Evolutionary conservation across 2,797 vertebrate genomes (phyloP).

Genomic region (Crocodylus rhombifer): DNA sequence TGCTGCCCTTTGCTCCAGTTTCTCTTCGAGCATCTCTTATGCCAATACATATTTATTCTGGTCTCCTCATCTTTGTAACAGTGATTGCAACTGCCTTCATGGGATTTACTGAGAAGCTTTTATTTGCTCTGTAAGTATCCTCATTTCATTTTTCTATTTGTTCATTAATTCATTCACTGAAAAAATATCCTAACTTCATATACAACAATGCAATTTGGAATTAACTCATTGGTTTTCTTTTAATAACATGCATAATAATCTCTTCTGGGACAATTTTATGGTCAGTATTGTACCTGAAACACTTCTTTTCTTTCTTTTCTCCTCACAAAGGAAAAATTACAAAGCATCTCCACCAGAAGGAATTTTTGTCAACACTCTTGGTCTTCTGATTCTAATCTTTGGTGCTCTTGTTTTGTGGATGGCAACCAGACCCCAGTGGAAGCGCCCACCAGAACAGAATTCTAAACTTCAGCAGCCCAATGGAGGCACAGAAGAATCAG

Average conservation of each 20-base stretch:
- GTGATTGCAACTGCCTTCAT: constrained; percentile 89
- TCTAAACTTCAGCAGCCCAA: constrained; percentile 66
- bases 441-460: constrained; percentile 87
- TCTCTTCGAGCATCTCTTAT: constrained; percentile 85
- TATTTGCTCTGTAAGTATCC: constrained; percentile 92
- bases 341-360: constrained; percentile 89
- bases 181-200: background rate
- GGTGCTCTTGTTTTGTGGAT: constrained; percentile 92
- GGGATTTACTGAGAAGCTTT: constrained; percentile 95
- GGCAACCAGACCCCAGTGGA: constrained; percentile 90
- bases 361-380: constrained; percentile 89
- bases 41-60: constrained; percentile 91
- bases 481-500: constrained; percentile 57
- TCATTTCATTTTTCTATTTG: constrained; percentile 11
- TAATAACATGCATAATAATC: background rate
- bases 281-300: background rate
- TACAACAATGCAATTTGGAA: constrained; percentile 14
- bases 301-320: constrained; percentile 19
- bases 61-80: constrained; percentile 89
- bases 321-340: constrained; percentile 77
- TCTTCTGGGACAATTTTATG: background rate
- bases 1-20: constrained; percentile 88
- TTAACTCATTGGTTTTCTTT: background rate
- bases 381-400: constrained; percentile 88
- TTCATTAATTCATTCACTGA: background rate